Evolutionary conservation across 2,888 invertebrate species (phyloP).

Genomic region (Eupithecia tripunctaria): DNA sequence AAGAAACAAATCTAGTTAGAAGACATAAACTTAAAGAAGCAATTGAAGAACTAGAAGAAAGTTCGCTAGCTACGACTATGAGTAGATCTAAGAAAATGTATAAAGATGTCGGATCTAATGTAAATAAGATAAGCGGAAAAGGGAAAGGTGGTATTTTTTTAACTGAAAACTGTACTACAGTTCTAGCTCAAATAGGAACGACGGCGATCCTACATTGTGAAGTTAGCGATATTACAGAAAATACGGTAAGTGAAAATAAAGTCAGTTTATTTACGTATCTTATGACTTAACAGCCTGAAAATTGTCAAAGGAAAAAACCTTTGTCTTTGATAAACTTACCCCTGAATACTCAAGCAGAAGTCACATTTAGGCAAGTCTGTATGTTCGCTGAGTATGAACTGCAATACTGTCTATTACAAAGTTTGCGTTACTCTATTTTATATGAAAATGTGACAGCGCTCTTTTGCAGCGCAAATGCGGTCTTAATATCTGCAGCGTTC

Average conservation of each 20-base stretch:
- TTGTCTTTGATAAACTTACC: neutral
- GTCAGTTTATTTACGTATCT: neutral
- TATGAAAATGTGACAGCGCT: no score
- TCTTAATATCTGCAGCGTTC: no score
- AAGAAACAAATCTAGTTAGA: conserved; percentile 61
- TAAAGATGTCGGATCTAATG: conserved; percentile 73
- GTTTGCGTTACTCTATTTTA: no score
- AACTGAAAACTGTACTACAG: conserved; percentile 86
- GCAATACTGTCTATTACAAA: no score
- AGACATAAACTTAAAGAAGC: conserved; percentile 71
- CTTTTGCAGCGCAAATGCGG: no score
- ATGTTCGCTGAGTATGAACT: no score
- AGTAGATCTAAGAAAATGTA: conserved; percentile 82
- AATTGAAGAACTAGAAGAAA: conserved; percentile 65
- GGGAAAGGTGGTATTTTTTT: conserved; percentile 80
- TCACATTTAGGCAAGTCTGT: no score
- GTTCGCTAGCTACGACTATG: conserved; percentile 64
- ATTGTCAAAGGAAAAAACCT: neutral
- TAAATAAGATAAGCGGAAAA: conserved; percentile 77
- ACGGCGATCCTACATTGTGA: conserved; percentile 86
- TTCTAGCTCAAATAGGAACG: conserved; percentile 86
- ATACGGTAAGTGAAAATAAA: conserved; percentile 78
- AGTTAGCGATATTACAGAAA: conserved; percentile 86
- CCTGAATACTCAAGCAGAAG: no score
- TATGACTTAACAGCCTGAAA: no score